Evolutionary conservation across 2,113 vertebrate genomes (phyloP).

Genomic region (Phrynosoma platyrhinos): DNA sequence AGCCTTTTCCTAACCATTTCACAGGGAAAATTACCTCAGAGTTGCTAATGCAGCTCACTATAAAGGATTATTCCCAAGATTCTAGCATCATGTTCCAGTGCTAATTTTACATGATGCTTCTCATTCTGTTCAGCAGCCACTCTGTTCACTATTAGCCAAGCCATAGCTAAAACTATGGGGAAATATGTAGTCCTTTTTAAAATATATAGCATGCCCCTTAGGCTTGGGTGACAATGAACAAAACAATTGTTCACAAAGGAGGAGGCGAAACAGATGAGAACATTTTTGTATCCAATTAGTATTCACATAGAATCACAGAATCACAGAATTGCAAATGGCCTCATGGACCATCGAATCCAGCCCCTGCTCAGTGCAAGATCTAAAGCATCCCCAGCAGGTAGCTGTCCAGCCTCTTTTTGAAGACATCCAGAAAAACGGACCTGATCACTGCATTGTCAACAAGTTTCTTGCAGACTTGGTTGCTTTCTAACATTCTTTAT

Average conservation of each 20-base stretch:
- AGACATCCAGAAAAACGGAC: too few species aligned
- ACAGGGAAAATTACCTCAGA: conserved; percentile 22
- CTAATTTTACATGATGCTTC: conserved; percentile 19
- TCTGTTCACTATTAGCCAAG: neutral
- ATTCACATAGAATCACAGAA: neutral
- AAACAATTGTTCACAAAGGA: neutral
- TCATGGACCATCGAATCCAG: too few species aligned
- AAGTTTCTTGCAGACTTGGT: too few species aligned
- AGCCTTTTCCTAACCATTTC: neutral
- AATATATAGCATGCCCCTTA: too few species aligned
- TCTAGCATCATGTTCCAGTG: conserved; percentile 16
- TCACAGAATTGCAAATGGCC: neutral
- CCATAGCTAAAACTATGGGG: neutral
- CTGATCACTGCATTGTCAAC: too few species aligned
- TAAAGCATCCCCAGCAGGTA: too few species aligned
- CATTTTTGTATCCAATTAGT: neutral
- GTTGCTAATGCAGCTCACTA: conserved; percentile 1
- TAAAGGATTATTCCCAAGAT: conserved; percentile 3
- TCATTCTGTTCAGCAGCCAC: neutral
- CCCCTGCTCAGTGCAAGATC: too few species aligned
- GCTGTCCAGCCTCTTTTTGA: too few species aligned
- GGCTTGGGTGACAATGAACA: neutral
- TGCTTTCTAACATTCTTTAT: too few species aligned
- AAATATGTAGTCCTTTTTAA: neutral
- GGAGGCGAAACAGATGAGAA: neutral